Evolutionary conservation across 2,888 invertebrate genomes (phyloP).

Genomic region (Cephus runcator): DNA sequence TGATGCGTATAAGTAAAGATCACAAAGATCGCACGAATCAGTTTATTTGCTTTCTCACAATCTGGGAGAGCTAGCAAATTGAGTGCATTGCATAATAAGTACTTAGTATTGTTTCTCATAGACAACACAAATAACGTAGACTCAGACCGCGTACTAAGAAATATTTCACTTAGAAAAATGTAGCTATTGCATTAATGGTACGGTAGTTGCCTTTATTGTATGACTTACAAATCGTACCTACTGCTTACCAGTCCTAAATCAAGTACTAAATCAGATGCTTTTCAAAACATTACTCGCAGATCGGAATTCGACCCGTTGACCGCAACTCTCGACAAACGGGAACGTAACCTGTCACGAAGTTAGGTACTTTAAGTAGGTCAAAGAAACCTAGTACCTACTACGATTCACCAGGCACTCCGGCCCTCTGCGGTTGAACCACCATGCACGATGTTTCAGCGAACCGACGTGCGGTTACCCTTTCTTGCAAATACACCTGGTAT

Average conservation of each 20-base stretch:
- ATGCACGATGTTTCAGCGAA: constrained; percentile 27
- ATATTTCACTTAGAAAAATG: not conserved
- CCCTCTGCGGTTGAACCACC: constrained; percentile 24
- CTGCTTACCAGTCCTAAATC: not conserved
- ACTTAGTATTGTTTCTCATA: not conserved
- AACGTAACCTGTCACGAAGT: not conserved
- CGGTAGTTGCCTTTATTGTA: not conserved
- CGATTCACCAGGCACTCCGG: constrained; percentile 25
- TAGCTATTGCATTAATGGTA: not conserved
- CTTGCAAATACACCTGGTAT: constrained; percentile 35
- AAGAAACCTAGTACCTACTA: not conserved
- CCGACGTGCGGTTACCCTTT: constrained; percentile 38
- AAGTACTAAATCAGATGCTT: not conserved
- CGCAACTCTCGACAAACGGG: not conserved
- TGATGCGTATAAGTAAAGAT: not conserved
- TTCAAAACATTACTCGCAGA: not conserved
- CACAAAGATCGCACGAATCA: not conserved
- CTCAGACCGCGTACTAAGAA: not conserved
- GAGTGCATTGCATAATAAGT: not conserved
- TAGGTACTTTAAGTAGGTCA: not conserved
- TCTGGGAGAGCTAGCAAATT: not conserved
- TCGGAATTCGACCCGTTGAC: not conserved
- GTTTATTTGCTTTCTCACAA: not conserved
- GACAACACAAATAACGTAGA: not conserved
- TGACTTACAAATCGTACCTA: not conserved